phyloP scores from a whole-genome alignment of 2,888 invertebrate genomes.

The Stramonita haemastoma region DNA sequence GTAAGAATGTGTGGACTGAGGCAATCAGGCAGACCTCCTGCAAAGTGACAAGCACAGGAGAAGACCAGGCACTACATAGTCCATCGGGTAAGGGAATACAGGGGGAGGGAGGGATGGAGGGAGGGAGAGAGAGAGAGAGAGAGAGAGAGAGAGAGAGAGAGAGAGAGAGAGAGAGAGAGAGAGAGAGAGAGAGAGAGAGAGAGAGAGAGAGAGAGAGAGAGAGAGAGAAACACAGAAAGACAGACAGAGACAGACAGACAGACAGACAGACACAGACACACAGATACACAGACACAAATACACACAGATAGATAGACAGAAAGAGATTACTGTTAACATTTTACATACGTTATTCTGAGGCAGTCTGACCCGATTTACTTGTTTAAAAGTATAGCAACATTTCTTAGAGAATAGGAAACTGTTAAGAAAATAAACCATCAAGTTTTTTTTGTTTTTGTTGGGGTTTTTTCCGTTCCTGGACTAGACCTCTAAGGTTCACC shows the following conservation, averaged over 20 bases:
- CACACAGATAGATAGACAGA: neutral
- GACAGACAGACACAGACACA: neutral
- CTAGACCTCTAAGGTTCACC: too few species aligned
- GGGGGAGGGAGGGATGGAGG: too few species aligned
- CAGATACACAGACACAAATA: neutral
- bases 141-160: neutral
- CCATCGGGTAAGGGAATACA: too few species aligned
- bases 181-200: constrained; percentile 2
- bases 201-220: neutral
- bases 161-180: neutral
- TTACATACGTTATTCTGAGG: too few species aligned
- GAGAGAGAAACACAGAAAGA: neutral
- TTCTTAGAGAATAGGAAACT: too few species aligned
- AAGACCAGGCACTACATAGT: too few species aligned
- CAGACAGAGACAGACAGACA: neutral
- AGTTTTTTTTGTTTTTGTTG: neutral
- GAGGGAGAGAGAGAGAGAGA: neutral
- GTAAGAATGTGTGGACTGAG: too few species aligned
- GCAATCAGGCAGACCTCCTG: too few species aligned
- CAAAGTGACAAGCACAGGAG: too few species aligned
- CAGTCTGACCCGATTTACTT: too few species aligned
- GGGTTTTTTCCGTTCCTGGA: too few species aligned
- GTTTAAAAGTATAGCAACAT: too few species aligned
- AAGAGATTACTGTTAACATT: neutral
- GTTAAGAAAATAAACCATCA: neutral